Evolutionary conservation across 2,113 vertebrate genomes (phyloP), one percentile per base, ranked within the genome.

Genomic region (Menura novaehollandiae): DNA sequence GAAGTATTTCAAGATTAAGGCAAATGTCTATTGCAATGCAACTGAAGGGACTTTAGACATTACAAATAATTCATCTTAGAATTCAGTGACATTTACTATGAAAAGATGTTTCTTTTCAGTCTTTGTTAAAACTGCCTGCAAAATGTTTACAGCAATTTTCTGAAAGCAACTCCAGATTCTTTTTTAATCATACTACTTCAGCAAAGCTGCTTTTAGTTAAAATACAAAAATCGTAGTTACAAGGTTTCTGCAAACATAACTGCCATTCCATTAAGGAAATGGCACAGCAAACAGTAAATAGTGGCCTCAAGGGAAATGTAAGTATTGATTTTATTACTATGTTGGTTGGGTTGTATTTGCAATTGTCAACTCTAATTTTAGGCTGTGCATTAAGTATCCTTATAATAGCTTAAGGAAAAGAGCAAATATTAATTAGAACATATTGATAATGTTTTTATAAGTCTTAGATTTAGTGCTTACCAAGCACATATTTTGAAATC

Each of bases 311-410:
- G 98, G 98, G 98, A 98, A 98, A 98, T 98, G 98, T 98, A 98
- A 97, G 98, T 97, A 98, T 98, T 98, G 98, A 98, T 98, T 98
- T 98, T 98, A 98, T 98, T 98, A 98, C 98, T 97, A 95, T 97
- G 98, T 97, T 98, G 97, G 97, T 98, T 98, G 98, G 98, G 97
- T 98, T 98, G 97, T 98, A 98, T 98, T 98, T 98, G 98, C 97
- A 98, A 98, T 98, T 98, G 98, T 98, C 98, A 98, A 98, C 97
- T 98, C 97, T 98, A 97, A 98, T 99, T 98, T 98, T 97, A 97
- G 97, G 85, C 95, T 97, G 80, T 98, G 97, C 97, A 98, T 98
- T 98, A 98, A 98, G 97, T 98, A 98, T 98, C 95, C 94, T 97
- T 96, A 96, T 98, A 98, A 98, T 84, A 97, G 95, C 96, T 98